Evolutionary conservation across 2,888 invertebrate species (phyloP).

Genomic region (Drosophila koepferae): DNA sequence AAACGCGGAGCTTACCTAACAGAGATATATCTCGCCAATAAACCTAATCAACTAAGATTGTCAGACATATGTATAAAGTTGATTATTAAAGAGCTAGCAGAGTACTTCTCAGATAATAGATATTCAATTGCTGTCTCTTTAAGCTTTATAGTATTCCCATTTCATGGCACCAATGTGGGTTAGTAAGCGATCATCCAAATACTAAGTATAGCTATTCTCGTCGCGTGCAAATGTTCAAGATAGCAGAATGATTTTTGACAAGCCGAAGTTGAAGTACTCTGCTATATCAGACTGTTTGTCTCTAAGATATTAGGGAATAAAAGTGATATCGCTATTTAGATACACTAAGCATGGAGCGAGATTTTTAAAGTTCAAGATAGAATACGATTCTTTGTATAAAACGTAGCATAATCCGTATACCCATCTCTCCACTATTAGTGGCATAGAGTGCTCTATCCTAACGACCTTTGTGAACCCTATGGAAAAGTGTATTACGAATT

Average conservation of each 20-base stretch:
- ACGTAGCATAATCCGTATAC: no score
- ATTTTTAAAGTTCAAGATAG: no score
- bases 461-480: neutral
- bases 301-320: no score
- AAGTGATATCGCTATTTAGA: neutral
- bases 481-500: neutral
- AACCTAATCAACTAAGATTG: neutral
- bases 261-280: neutral
- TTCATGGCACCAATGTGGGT: slow-evolving; percentile 9
- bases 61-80: neutral
- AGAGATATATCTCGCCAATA: neutral
- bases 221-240: neutral
- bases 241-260: neutral
- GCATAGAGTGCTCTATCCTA: neutral
- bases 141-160: neutral
- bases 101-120: no score
- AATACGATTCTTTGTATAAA: no score
- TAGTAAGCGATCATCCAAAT: slow-evolving; percentile 11
- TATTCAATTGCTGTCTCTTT: neutral
- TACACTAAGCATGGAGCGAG: neutral
- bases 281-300: neutral
- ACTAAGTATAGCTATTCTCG: neutral
- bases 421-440: no score
- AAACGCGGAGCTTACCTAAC: neutral
- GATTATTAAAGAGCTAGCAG: neutral